Evolutionary conservation across 2,113 vertebrate genomes (phyloP), one percentile per base, ranked within the genome.

Genomic region (Apteryx mantelli): DNA sequence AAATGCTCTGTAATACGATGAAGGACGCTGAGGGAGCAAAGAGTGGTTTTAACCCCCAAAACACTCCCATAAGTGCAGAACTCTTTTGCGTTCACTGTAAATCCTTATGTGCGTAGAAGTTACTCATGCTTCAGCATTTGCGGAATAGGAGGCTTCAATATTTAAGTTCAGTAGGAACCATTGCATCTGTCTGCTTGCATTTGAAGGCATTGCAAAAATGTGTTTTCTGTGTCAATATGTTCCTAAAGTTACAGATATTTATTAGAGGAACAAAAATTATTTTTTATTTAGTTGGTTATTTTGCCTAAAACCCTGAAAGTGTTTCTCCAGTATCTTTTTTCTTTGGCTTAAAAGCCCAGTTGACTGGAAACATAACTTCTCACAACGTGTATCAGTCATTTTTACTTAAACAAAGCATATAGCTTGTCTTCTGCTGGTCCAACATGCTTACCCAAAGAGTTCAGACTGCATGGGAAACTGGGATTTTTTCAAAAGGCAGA

Each of bases 11-110:
- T 68, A 52, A 17, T 44, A 32, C 4, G 10, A 19, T 48, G 42
- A 77, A 71, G n/a, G 25, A 48, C 2, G 1, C 10, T 26, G 26
- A 32, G 56, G 30, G 19, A 17, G 3, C 16, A 61, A 80, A 69
- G 12, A 7, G 1, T 52, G 19, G 13, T 38, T n/a, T 30, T 61
- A 53, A 84, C n/a, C 13, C 6, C 7, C 73, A 46, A 46, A 4
- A 76, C 13, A 6, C 1, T 70, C 15, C n/a, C 70, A 18, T 17
- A 91, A 69, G 7, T 30, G 18, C 18, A 88, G 56, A 83, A 56
- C 2, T 16, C 20, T 0, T 0, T 3, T 64, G 6, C 36, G 5
- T 55, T 71, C 3, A 3, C 42, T 38, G 3, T 42, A n/a, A 70
- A 82, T 80, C 36, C 76, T 73, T 24, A 17, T 15, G 6, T 74